These are phyloP conservation scores for Orthonyx spaldingii DNA, from an alignment of 2,113 vertebrate species.

Conservation along the genomic window DNA sequence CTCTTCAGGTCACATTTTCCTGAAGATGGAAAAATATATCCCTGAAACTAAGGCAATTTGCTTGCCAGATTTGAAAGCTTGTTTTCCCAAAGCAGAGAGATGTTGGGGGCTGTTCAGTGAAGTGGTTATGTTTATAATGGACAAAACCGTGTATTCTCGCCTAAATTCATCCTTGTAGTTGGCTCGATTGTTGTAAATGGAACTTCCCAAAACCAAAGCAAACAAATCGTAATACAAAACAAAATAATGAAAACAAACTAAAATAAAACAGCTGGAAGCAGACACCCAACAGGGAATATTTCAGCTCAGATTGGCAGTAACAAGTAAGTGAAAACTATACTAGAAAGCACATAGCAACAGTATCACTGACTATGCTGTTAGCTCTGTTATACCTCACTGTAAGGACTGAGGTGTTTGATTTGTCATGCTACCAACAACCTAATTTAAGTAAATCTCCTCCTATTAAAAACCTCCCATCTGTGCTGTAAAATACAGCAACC, in stretches of 20 bases:
- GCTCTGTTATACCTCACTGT: not conserved
- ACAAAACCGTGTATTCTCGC: not conserved
- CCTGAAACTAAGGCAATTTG: not conserved
- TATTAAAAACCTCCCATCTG: not conserved
- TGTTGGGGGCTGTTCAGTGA: not conserved
- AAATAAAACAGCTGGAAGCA: conserved; percentile 33
- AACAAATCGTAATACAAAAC: not conserved
- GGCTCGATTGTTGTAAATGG: not conserved
- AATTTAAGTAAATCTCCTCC: not conserved
- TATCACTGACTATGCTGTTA: not conserved
- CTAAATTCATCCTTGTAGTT: not conserved
- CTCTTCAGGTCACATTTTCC: not conserved
- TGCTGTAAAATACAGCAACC: not conserved
- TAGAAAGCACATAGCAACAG: not conserved
- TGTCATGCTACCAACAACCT: not conserved
- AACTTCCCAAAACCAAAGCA: conserved; percentile 25
- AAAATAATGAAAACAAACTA: conserved; percentile 18
- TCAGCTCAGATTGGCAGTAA: not conserved
- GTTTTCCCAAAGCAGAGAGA: not conserved
- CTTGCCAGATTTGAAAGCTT: not conserved
- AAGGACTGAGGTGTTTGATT: not conserved
- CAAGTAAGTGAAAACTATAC: not conserved
- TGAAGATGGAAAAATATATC: not conserved
- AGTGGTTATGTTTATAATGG: not conserved
- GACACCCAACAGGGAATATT: not conserved